Conservation (phyloP, 2,888 invertebrate genomes). For the Drosophila tripunctata region DNA sequence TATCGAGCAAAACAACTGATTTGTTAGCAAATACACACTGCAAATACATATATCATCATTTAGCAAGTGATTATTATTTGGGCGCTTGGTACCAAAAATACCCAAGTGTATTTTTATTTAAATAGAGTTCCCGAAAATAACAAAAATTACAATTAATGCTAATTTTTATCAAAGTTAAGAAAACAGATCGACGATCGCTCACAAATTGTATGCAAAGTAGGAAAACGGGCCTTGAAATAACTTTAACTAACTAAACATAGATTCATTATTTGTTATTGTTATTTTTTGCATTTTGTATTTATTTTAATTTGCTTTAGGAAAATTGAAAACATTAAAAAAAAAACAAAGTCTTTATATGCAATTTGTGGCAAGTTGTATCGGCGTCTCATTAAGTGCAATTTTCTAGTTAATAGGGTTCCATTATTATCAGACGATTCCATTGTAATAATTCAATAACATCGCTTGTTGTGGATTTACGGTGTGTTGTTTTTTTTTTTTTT, state of each 20-base stretch:
- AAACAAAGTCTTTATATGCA: slow-evolving; percentile 4
- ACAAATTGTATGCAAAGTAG: slow-evolving; percentile 68
- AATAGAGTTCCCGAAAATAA: slow-evolving; percentile 40
- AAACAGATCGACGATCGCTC: slow-evolving; percentile 1
- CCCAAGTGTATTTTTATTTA: slow-evolving; percentile 32
- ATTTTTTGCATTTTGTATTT: slow-evolving; percentile 1
- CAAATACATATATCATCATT: slow-evolving; percentile 55
- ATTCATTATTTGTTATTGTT: slow-evolving; percentile 29
- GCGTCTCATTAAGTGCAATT: slow-evolving; percentile 63
- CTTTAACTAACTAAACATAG: slow-evolving; percentile 19
- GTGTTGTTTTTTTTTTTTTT: neutral
- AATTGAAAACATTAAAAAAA: too few relatives aligned
- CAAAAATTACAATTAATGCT: slow-evolving; percentile 60
- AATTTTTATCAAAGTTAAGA: slow-evolving; percentile 39
- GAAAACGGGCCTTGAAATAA: slow-evolving; percentile 50
- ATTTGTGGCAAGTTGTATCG: slow-evolving; percentile 17
- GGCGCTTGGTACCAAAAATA: slow-evolving; percentile 58
- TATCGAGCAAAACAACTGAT: slow-evolving; percentile 50
- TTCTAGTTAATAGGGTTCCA: slow-evolving; percentile 25
- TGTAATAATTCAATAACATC: slow-evolving; percentile 16
- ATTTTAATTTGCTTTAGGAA: slow-evolving; percentile 34
- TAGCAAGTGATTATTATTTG: slow-evolving; percentile 75
- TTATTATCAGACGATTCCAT: slow-evolving; percentile 37
- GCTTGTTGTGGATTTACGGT: neutral
- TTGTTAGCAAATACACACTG: slow-evolving; percentile 51